These are phyloP conservation scores for Agrochola lychnidis DNA, from an alignment of 2,888 invertebrate species.

Conservation along the genomic window DNA sequence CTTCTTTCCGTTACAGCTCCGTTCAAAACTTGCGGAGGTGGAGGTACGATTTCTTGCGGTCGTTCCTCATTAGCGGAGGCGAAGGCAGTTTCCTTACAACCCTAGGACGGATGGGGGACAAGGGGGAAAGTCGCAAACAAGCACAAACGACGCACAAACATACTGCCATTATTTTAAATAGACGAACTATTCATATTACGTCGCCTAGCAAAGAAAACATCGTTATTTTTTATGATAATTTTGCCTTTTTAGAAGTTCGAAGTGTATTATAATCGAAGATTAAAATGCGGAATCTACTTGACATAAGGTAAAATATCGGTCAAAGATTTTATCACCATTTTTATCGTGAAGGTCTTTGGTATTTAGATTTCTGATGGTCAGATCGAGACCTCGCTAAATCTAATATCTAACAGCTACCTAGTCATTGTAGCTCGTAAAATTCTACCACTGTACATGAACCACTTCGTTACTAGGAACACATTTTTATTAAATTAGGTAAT, in stretches of 20 bases:
- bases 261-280: slow-evolving; percentile 23
- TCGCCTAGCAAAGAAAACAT: slow-evolving; percentile 26
- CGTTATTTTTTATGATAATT: slow-evolving; percentile 40
- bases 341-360: slow-evolving; percentile 12
- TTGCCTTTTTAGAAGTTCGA: background rate
- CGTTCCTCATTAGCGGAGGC: background rate
- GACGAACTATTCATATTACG: slow-evolving; percentile 33
- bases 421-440: background rate
- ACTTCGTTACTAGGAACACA: no score
- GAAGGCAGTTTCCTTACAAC: background rate
- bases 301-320: slow-evolving; percentile 41
- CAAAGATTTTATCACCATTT: slow-evolving; percentile 32
- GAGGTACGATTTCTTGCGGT: background rate
- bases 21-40: no score
- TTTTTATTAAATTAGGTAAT: no score
- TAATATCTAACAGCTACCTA: background rate
- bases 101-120: background rate
- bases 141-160: slow-evolving; percentile 29
- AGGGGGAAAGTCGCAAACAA: slow-evolving; percentile 29
- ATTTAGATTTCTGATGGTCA: slow-evolving; percentile 14
- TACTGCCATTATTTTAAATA: slow-evolving; percentile 40
- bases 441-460: background rate
- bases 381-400: background rate
- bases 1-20: background rate
- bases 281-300: slow-evolving; percentile 37